Conservation (phyloP, 2,888 invertebrate species). For the Calameuta filiformis region DNA sequence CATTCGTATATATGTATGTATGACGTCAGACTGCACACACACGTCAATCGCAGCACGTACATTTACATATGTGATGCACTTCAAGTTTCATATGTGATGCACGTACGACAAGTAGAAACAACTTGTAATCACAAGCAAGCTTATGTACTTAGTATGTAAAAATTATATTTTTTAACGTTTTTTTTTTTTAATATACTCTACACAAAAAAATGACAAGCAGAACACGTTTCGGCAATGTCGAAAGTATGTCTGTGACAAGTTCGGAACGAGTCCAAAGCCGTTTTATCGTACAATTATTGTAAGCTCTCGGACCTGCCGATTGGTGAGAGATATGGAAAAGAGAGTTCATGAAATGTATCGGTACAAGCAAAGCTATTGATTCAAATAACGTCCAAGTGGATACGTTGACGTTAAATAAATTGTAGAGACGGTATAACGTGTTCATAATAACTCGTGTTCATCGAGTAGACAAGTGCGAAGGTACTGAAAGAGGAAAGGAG, state of each 20-base stretch:
- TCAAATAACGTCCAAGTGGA: not conserved
- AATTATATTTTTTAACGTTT: not conserved
- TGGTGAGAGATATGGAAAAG: not conserved
- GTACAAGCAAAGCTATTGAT: not conserved
- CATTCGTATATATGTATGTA: not conserved
- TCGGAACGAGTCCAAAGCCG: not conserved
- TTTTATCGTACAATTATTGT: not conserved
- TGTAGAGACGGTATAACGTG: not conserved
- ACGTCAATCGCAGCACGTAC: not conserved
- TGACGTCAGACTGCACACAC: slow-evolving; percentile 26
- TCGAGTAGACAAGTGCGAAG: not conserved
- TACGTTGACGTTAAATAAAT: not conserved
- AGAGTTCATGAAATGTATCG: not conserved
- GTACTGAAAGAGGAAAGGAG: not conserved
- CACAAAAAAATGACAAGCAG: too few species aligned
- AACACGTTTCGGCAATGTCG: not conserved
- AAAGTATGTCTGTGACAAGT: not conserved
- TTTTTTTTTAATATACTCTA: too few species aligned
- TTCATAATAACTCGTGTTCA: not conserved
- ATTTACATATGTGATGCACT: not conserved
- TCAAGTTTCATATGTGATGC: not conserved
- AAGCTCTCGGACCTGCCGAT: not conserved
- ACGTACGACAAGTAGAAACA: not conserved
- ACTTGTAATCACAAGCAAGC: not conserved
- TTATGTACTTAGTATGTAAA: not conserved